Base-by-base conservation (phyloP, 2,797 vertebrate species). In the Perodicticus potto region DNA sequence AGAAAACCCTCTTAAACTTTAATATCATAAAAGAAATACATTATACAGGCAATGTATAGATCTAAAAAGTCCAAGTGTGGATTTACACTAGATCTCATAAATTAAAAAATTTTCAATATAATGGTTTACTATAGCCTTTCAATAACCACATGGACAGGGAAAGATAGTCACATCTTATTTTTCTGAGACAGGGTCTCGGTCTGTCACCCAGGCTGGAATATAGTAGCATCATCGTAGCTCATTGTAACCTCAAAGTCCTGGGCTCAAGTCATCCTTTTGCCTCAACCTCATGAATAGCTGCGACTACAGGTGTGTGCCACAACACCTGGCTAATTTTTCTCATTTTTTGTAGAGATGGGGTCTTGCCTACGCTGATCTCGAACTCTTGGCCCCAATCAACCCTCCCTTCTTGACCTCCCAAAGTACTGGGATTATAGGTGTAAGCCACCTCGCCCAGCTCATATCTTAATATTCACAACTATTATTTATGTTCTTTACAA, bases 1-100 rank as follows among this genome's bases (percentile, higher is more conserved):
- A 97, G 95, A 97, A 96, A 97, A 96, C 73, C 45, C 61, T 93
- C 96, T 97, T 95, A n/a, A 87, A 92, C 85, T 95, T 98, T 97
- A 93, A 91, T 92, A 93, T 45, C 55, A 88, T 85, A 97, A 96
- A 95, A 73, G 73, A 93, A 89, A 88, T 97, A 94, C 94, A 93
- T 97, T 96, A 96, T 98, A 95, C 10, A 92, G 78, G 83, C 91
- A 97, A 97, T 95, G 87, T 1, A 96, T 59, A 97, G 69, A 91
- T 89, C 88, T 84, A 70, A 91, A 93, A 93, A 96, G 92, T 97
- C 94, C 86, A 97, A 96, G 89, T 91, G 14, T 0, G 59, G 73
- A 93, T 55, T 94, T 82, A 89, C 92, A 74, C 86, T 94, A 97
- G 70, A 89, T 87, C 74, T 96, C 92, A 88, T 91, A 96, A 86